Evolutionary conservation across 2,888 invertebrate genomes (phyloP), one percentile per base, ranked within the genome.

Genomic region (Rotaria sp.): DNA sequence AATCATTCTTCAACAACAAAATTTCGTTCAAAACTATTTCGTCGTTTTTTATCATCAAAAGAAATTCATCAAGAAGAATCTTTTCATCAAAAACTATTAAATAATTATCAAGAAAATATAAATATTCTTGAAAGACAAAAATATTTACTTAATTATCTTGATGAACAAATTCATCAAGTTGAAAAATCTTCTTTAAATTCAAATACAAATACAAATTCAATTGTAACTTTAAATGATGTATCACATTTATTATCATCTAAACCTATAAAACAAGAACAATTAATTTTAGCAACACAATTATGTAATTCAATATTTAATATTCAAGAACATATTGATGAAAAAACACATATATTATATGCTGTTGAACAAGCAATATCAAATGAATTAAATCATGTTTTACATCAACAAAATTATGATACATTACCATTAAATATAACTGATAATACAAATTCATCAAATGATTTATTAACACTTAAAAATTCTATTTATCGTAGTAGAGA

Each of bases 91-190:
- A 41, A 80, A 80, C 10, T 45, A 2, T n/a, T 80, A 24, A 45
- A 26, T 45, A 45, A 80, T 21, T 80, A 45, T 45, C 45, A 80
- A 41, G 80, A 80, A 45, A 45, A 45, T n/a, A 0, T n/a, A 8
- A 80, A 45, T 45, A 45, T 80, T n/a, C 45, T 80, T 7, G 80
- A 80, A n/a, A 8, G 80, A 45, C 80, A 80, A 80, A 41, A 80
- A 45, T 45, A 45, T 45, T 7, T 80, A 80, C n/a, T 80, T 13
- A 26, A 80, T 80, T 80, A 45, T 45, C 45, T 80, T 8, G 80
- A 80, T n/a, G 80, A 80, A n/a, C 45, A 80, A 80, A 80, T 80
- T n/a, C 45, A 80, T n/a, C 80, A 80, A n/a, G n/a, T n/a, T 38
- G 45, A 80, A 80, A 45, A 80, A n/a, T 18, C 45, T 7, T 80